A percentile compares a stretch with the other conserved stretches of the same genome.
These are phyloP conservation scores for Bellardia bayeri DNA, from an alignment of 2,888 invertebrate genomes.

Conservation along the genomic window DNA sequence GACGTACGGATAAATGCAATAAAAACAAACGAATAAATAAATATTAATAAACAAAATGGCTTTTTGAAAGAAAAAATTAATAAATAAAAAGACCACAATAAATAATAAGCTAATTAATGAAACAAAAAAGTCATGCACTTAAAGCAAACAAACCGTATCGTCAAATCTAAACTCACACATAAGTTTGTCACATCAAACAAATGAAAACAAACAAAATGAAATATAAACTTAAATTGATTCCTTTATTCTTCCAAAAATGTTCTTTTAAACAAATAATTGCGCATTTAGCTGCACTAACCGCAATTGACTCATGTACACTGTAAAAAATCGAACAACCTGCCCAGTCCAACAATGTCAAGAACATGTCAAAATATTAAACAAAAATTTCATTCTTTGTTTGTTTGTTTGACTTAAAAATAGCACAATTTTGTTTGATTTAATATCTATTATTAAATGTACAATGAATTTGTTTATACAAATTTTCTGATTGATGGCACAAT, in stretches of 20 bases:
- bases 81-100: not conserved
- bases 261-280: not conserved
- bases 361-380: no score
- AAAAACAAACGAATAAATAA: not conserved
- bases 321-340: no score
- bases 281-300: not conserved
- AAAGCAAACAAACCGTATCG: not conserved
- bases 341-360: no score
- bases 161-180: no score
- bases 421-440: not conserved
- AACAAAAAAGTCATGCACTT: not conserved
- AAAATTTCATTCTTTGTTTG: not conserved
- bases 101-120: slow-evolving; percentile 11
- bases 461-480: not conserved
- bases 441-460: not conserved
- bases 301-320: not conserved
- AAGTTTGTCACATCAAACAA: no score
- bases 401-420: not conserved
- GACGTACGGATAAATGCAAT: slow-evolving; percentile 2
- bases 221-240: no score
- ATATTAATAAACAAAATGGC: slow-evolving; percentile 4
- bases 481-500: not conserved
- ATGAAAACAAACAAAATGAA: no score
- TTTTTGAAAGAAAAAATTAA: not conserved
- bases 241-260: no score